A percentile compares a stretch with the other conserved stretches of the same genome.
Evolutionary conservation across 2,888 invertebrate genomes (phyloP).

Genomic region (Cylloceria caligata): DNA sequence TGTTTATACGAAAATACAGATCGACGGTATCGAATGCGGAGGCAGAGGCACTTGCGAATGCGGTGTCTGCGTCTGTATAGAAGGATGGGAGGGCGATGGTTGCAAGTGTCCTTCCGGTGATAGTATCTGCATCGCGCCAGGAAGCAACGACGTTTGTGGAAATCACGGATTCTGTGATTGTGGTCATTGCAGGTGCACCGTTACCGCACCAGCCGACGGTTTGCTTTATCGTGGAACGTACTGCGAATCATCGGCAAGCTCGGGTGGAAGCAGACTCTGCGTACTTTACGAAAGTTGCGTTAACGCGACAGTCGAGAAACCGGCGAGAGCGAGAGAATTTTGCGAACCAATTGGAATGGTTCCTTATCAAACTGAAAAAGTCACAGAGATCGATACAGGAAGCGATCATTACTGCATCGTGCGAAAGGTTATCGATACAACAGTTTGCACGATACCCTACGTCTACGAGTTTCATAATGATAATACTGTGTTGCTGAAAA

Average conservation of each 20-base stretch:
- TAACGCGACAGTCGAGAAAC: constrained; percentile 74
- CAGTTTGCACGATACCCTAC: constrained; percentile 73
- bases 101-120: constrained; percentile 76
- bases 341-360: constrained; percentile 70
- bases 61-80: constrained; percentile 74
- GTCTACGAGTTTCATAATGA: constrained; percentile 74
- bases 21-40: constrained; percentile 76
- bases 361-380: constrained; percentile 68
- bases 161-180: constrained; percentile 78
- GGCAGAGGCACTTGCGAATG: constrained; percentile 75
- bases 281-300: constrained; percentile 75
- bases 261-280: constrained; percentile 74
- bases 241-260: constrained; percentile 76
- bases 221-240: constrained; percentile 75
- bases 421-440: constrained; percentile 64
- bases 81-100: constrained; percentile 75
- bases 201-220: constrained; percentile 70
- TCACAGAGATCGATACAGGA: constrained; percentile 69
- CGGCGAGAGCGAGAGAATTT: constrained; percentile 64
- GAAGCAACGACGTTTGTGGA: constrained; percentile 74
- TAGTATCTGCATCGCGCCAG: constrained; percentile 75
- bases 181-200: constrained; percentile 76
- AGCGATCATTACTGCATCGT: constrained; percentile 75
- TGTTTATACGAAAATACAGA: constrained; percentile 56
- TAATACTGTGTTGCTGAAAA: constrained; percentile 72